Evolutionary conservation across 2,113 vertebrate species (phyloP).

Genomic region (Elephas maximus): DNA sequence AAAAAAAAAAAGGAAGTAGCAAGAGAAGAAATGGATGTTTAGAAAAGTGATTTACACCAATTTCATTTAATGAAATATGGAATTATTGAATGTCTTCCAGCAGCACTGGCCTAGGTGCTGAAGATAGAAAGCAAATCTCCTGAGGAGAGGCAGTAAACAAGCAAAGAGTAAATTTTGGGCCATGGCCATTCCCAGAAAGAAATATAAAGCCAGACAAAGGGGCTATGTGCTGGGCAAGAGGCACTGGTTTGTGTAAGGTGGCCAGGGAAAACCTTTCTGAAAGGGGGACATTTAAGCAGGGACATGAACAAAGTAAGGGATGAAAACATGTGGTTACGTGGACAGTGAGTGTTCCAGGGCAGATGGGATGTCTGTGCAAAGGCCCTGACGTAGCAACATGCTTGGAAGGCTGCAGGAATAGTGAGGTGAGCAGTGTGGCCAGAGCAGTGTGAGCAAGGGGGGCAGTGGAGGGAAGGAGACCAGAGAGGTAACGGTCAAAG

Average conservation of each 20-base stretch:
- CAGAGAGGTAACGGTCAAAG: neutral
- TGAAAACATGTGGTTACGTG: neutral
- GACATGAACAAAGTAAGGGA: neutral
- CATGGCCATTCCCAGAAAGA: neutral
- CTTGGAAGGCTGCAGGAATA: neutral
- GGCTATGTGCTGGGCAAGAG: neutral
- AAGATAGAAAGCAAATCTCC: neutral
- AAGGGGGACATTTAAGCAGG: neutral
- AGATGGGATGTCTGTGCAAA: neutral
- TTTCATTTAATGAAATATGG: neutral
- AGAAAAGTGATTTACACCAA: neutral
- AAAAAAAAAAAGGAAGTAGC: neutral
- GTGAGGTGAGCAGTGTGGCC: neutral
- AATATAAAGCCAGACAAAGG: neutral
- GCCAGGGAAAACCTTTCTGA: neutral
- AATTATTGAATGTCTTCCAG: neutral
- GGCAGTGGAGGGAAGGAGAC: accelerated
- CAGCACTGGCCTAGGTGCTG: neutral
- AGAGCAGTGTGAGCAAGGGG: neutral
- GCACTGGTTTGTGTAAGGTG: neutral
- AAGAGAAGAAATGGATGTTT: conserved; percentile 32
- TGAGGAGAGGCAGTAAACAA: neutral
- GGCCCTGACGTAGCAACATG: neutral
- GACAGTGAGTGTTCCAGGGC: neutral
- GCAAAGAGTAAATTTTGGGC: neutral